Conservation (phyloP, 1,140 invertebrate genomes). For the Eufriesea mexicana region DNA sequence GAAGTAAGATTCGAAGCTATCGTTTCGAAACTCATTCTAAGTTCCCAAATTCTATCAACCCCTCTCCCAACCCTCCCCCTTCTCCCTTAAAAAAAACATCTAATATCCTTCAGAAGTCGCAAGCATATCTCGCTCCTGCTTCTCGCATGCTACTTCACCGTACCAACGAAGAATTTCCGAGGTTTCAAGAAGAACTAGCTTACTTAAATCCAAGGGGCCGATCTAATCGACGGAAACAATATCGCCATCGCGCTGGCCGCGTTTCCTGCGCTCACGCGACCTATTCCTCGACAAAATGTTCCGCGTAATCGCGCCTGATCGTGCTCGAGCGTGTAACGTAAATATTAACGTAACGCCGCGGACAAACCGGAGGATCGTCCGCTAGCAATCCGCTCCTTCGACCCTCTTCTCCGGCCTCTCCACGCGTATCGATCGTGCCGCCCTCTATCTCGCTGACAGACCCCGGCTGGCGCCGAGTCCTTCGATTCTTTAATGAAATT, state of each 20-base stretch:
- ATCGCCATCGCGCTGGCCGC: conserved; percentile 5
- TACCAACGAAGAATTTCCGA: too few relatives aligned
- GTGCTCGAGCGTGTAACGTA: conserved; percentile 33
- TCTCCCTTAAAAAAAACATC: too few relatives aligned
- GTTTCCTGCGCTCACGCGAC: conserved; percentile 4
- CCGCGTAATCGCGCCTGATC: conserved; percentile 1
- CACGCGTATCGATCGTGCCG: not conserved
- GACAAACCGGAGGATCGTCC: not conserved
- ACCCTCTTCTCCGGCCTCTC: too few relatives aligned
- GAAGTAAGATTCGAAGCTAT: too few relatives aligned
- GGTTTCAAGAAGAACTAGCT: not conserved
- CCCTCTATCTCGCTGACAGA: too few relatives aligned
- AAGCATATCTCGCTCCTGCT: too few relatives aligned
- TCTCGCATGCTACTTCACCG: too few relatives aligned
- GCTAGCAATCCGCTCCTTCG: not conserved
- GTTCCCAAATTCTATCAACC: too few relatives aligned
- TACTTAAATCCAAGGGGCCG: not conserved
- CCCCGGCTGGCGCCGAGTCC: not conserved
- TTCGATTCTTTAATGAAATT: conserved; percentile 20
- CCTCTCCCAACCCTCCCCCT: too few relatives aligned
- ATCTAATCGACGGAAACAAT: conserved; percentile 31
- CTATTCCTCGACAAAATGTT: conserved; percentile 24
- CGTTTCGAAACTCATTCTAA: too few relatives aligned
- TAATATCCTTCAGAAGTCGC: too few relatives aligned
- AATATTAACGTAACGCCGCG: conserved; percentile 48